Base-by-base conservation (phyloP, 2,888 invertebrate genomes). In the Chrysolina americana region DNA sequence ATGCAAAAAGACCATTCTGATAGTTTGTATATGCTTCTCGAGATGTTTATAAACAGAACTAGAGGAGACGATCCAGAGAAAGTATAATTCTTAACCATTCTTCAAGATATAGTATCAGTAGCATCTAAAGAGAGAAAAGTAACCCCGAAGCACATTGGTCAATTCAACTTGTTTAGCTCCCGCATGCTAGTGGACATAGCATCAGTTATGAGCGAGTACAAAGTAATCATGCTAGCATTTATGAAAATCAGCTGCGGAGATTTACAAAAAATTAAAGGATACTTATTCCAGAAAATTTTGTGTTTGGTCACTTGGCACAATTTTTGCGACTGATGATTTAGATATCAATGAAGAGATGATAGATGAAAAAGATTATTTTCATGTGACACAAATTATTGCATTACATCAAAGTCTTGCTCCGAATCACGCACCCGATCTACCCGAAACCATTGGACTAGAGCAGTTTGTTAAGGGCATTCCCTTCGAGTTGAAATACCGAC, bases 261-360 rank as follows among this genome's bases (percentile, higher is more conserved):
- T 56, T n/a, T 15, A 15, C 3, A 28, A 36, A 1, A 36, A 62
- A 17, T 28, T 2, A 15, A 62, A 62, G 11, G 11, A 62, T 15
- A 28, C 19, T 15, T 19, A 23, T 56, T 21, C 62, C 62, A 23
- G n/a, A 13, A 13, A 36, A 17, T 17, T 62, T 62, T 62, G 62
- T 62, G 48, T 70, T 70, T 63, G 48, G 59, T 62, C 44, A 9
- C 44, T 44, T 10, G 2, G 44, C 44, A 44, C 2, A 44, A 44
- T 44, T 44, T 44, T n/a, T n/a, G 44, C 44, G 44, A 15, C 44
- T 44, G 44, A 44, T 44, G 8, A 44, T 44, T 44, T 44, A 15
- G 44, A 44, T 44, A 44, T 44, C 44, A 44, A 44, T 44, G 44
- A 44, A 44, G 44, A 44, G 44, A 44, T 9, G 44, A 5, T 44